Evolutionary conservation across 2,888 invertebrate species (phyloP).

Genomic region (Pegoplata infirma): DNA sequence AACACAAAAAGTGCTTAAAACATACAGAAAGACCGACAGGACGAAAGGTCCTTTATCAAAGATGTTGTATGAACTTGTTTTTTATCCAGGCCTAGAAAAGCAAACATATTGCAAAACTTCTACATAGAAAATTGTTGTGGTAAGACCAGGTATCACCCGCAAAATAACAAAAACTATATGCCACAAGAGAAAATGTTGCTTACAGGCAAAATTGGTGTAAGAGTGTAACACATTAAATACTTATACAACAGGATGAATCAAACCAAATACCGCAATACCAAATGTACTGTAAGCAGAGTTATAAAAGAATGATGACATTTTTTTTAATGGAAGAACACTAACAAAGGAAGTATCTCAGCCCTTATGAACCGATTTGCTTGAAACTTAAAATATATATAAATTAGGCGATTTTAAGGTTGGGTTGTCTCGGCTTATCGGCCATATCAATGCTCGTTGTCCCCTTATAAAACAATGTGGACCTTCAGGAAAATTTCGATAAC

Average conservation of each 20-base stretch:
- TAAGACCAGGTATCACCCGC: slow-evolving; percentile 22
- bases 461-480: too few relatives aligned
- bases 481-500: too few relatives aligned
- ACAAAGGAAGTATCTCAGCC: too few relatives aligned
- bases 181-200: slow-evolving; percentile 1
- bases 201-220: slow-evolving; percentile 4
- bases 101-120: neutral
- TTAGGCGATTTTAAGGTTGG: too few relatives aligned
- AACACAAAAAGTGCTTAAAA: neutral
- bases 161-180: neutral
- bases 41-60: neutral
- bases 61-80: neutral
- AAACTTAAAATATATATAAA: too few relatives aligned
- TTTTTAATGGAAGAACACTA: too few relatives aligned
- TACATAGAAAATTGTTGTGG: slow-evolving; percentile 13
- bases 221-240: slow-evolving; percentile 6
- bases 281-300: neutral
- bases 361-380: too few relatives aligned
- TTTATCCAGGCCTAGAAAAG: neutral
- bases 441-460: too few relatives aligned
- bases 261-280: slow-evolving; percentile 11
- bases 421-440: too few relatives aligned
- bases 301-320: neutral
- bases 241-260: slow-evolving; percentile 13
- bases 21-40: neutral